Conservation (phyloP, 2,888 invertebrate species). For the Notocelia uddmanniana region DNA sequence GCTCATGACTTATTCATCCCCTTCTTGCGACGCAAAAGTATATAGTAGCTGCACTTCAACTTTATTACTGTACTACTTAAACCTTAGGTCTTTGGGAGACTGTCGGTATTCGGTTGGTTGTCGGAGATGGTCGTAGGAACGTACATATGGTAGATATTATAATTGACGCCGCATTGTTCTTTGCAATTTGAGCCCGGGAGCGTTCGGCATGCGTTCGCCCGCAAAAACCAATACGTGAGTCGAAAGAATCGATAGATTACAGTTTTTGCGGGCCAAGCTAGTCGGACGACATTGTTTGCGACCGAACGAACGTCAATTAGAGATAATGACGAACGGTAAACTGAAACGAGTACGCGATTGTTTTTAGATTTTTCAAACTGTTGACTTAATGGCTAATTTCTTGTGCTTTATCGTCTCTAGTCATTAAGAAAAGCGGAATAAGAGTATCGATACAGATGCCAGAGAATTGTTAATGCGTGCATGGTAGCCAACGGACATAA, state of each 20-base stretch:
- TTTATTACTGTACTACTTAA: constrained; percentile 9
- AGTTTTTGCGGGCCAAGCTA: constrained; percentile 75
- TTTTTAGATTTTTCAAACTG: constrained; percentile 50
- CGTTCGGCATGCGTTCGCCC: constrained; percentile 72
- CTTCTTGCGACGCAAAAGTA: constrained; percentile 71
- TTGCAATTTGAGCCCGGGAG: constrained; percentile 65
- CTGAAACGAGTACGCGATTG: constrained; percentile 68
- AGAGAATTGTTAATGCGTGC: not conserved
- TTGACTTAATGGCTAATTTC: constrained; percentile 35
- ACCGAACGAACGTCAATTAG: constrained; percentile 75
- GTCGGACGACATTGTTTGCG: constrained; percentile 74
- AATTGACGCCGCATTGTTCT: constrained; percentile 69
- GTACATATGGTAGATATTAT: constrained; percentile 73
- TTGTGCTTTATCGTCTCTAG: constrained; percentile 24
- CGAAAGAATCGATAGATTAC: constrained; percentile 80
- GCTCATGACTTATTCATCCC: constrained; percentile 80
- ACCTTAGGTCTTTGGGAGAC: constrained; percentile 1
- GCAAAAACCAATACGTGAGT: constrained; percentile 76
- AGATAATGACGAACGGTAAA: constrained; percentile 77
- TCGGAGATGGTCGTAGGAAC: constrained; percentile 14
- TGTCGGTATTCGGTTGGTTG: constrained; percentile 11
- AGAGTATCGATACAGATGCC: not conserved
- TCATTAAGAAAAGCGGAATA: constrained; percentile 14
- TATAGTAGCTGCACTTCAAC: constrained; percentile 43
- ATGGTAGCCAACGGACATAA: not conserved